Conservation (phyloP, 2,113 vertebrate genomes). For the Cynopterus brachyotis region DNA sequence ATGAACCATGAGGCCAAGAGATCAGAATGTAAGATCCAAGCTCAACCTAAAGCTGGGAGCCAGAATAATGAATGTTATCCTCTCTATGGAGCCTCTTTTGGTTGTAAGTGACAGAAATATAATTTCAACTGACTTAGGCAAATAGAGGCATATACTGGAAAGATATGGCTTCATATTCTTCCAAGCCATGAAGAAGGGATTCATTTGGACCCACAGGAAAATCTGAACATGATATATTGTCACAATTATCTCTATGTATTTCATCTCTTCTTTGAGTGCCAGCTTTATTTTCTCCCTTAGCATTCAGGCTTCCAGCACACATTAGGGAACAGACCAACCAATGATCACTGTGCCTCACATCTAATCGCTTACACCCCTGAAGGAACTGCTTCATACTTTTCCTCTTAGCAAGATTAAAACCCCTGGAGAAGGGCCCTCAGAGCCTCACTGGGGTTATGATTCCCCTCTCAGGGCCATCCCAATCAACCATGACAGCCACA, state of each 20-base stretch:
- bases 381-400: neutral
- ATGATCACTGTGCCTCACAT: neutral
- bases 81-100: neutral
- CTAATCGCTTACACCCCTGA: neutral
- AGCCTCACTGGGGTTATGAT: neutral
- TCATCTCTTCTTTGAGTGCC: neutral
- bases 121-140: neutral
- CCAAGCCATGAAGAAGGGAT: neutral
- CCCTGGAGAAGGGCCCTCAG: neutral
- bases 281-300: neutral
- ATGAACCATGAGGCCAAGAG: neutral
- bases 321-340: neutral
- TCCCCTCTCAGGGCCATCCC: neutral
- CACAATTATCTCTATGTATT: neutral
- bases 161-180: neutral
- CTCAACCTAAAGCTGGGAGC: neutral
- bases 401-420: neutral
- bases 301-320: neutral
- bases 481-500: neutral
- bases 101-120: conserved; percentile 32
- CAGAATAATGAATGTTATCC: neutral
- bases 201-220: conserved; percentile 3
- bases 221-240: neutral
- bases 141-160: neutral
- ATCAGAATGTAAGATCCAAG: neutral